Evolutionary conservation across 2,888 invertebrate genomes (phyloP).

Genomic region (Pseudanteris insignis): DNA sequence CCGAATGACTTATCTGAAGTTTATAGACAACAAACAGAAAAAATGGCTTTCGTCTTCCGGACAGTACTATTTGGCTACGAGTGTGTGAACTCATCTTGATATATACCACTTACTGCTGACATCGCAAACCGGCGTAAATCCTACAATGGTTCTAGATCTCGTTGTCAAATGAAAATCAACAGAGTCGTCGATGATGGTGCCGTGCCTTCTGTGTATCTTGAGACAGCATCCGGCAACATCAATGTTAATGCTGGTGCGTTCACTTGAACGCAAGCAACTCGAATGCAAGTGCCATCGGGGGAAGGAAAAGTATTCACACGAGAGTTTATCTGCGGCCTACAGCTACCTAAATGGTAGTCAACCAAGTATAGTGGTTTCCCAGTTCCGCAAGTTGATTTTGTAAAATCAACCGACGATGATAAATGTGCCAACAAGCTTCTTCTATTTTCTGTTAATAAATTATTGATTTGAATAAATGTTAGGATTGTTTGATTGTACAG

Average conservation of each 20-base stretch:
- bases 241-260: conserved; percentile 48
- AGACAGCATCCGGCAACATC: conserved; percentile 45
- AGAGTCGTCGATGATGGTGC: conserved; percentile 4
- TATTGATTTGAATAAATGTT: no score
- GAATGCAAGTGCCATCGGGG: conserved; percentile 52
- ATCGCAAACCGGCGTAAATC: conserved; percentile 45
- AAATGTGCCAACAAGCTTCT: conserved; percentile 34
- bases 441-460: background rate
- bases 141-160: conserved; percentile 50
- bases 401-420: conserved; percentile 27
- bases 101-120: conserved; percentile 17
- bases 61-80: background rate
- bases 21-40: no score
- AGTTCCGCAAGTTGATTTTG: conserved; percentile 24
- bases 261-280: conserved; percentile 51
- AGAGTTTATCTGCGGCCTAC: conserved; percentile 52
- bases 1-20: no score
- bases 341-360: conserved; percentile 58
- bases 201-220: conserved; percentile 45
- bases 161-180: conserved; percentile 55
- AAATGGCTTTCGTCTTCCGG: background rate
- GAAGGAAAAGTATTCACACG: conserved; percentile 49
- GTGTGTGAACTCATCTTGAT: conserved; percentile 4
- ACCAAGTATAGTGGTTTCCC: conserved; percentile 49
- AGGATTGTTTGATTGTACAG: no score